Evolutionary conservation across 2,113 vertebrate species (phyloP).

Genomic region (Calidris pugnax): DNA sequence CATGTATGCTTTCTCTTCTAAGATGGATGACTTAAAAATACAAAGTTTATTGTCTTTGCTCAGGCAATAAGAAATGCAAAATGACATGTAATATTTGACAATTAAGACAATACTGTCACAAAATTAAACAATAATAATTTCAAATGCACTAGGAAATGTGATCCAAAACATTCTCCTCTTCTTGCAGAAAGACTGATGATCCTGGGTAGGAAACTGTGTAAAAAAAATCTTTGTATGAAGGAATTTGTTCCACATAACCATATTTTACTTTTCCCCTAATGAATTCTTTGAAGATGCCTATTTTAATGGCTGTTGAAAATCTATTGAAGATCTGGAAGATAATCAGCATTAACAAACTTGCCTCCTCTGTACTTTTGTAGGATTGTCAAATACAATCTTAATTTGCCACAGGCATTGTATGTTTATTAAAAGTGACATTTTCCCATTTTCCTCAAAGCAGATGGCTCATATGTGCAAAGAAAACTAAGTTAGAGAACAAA

Average conservation of each 20-base stretch:
- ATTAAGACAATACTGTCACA: background rate
- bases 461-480: constrained; percentile 14
- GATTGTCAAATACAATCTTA: constrained; percentile 32
- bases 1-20: background rate
- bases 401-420: constrained; percentile 5
- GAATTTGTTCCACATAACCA: background rate
- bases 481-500: background rate
- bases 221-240: background rate
- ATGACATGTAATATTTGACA: background rate
- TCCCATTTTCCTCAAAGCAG: constrained; percentile 9
- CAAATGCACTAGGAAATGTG: background rate
- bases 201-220: background rate
- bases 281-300: background rate
- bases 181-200: background rate
- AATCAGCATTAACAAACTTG: constrained; percentile 38
- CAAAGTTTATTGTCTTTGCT: background rate
- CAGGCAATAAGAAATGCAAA: background rate
- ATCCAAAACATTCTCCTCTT: background rate
- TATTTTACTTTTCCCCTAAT: background rate
- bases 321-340: constrained; percentile 25
- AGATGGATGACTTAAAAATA: background rate
- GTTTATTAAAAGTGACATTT: constrained; percentile 45
- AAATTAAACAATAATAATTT: background rate
- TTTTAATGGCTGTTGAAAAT: constrained; percentile 35
- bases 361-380: background rate